Evolutionary conservation across 2,113 vertebrate genomes (phyloP).

Genomic region (Thamnaconus septentrionalis): DNA sequence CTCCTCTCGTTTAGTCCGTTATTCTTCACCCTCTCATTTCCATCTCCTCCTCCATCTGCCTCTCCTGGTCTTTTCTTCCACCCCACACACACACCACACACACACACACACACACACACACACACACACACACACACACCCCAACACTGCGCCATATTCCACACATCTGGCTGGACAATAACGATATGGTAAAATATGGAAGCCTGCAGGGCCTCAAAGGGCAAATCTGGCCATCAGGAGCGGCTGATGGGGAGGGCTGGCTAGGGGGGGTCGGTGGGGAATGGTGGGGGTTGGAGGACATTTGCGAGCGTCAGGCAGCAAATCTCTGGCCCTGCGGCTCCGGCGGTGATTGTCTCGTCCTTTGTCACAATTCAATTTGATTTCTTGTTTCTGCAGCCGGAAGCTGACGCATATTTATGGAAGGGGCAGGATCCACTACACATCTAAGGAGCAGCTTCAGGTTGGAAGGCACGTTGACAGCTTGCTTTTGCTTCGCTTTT

Average conservation of each 20-base stretch:
- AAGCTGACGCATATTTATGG: too few species aligned
- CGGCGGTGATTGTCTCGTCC: not conserved
- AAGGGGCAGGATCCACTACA: too few species aligned
- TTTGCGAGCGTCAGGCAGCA: too few species aligned
- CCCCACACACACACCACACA: too few species aligned
- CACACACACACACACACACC: too few species aligned
- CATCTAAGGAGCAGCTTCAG: too few species aligned
- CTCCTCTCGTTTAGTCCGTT: too few species aligned
- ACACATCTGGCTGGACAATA: conserved; percentile 37
- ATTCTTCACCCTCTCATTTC: not conserved
- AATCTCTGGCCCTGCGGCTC: too few species aligned
- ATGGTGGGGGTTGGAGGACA: not conserved
- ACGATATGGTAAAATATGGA: conserved; percentile 74
- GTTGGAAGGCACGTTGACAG: too few species aligned
- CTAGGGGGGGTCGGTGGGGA: conserved; percentile 9
- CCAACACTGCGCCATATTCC: conserved; percentile 37
- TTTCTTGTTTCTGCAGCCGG: too few species aligned
- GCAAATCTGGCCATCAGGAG: conserved; percentile 48
- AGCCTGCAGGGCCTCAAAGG: conserved; percentile 55
- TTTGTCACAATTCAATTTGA: conserved; percentile 14
- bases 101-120: too few species aligned
- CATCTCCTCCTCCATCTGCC: not conserved
- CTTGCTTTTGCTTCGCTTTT: too few species aligned
- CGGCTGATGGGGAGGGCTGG: conserved; percentile 32
- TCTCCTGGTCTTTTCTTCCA: not conserved